Base-by-base conservation (phyloP, 2,797 vertebrate species). In the Sitta carolinensis region DNA sequence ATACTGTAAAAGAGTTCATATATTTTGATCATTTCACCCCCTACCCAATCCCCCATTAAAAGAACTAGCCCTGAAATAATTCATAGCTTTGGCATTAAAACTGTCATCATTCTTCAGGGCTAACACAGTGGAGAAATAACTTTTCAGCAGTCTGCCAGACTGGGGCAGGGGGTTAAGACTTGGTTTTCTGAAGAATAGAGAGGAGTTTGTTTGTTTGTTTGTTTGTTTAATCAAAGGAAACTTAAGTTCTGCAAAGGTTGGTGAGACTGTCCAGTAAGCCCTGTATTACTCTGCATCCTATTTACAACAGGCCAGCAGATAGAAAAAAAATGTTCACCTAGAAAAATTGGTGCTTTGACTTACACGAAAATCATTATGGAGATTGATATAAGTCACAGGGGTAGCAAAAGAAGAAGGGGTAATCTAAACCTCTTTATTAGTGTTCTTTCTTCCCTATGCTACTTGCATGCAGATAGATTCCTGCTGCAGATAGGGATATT, bases 51-150 rank as follows among this genome's bases (percentile, higher is more conserved):
- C 43, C 22, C n/a, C 10, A 34, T 80, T 93, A 68, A 79, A 91
- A 19, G n/a, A 85, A 78, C 80, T 83, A 89, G 15, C 18, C 47
- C 27, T 81, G 59, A 92, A 91, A 91, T 90, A 88, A 76, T 89
- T 91, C 59, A 95, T 26, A 62, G 40, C 25, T 57, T 72, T 81
- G 76, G 16, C 66, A 75, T 92, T 87, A 89, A 93, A 94, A 84
- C 64, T 87, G 68, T 87, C 68, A 22, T 72, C 36, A 62, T 93
- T 81, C 55, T 76, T 95, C 76, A 91, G 76, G 15, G 11, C 25
- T 92, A 94, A 51, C 40, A 42, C 19, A 45, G 40, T 48, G 26
- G 15, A 86, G 62, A 89, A 93, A 92, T 85, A 92, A 66, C 43
- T 95, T 83, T 29, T 87, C 45, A 92, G 57, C 32, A 79, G 22